Evolutionary conservation across 2,888 invertebrate genomes (phyloP).

Genomic region (Pseudococcus jackbeardsleyi): DNA sequence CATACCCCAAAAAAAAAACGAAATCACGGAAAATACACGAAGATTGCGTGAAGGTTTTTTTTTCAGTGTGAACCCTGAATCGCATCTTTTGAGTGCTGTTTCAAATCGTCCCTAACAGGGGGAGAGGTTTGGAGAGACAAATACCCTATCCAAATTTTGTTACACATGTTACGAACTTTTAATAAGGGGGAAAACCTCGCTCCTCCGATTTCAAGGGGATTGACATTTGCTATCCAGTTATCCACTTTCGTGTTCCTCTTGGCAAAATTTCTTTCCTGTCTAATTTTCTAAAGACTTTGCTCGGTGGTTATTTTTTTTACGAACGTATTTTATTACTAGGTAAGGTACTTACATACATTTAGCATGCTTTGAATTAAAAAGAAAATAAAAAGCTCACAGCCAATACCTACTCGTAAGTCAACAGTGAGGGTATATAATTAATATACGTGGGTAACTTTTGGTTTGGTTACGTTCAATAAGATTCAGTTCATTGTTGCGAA

Average conservation of each 20-base stretch:
- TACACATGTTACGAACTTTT: no score
- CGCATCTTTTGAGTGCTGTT: no score
- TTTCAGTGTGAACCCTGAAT: no score
- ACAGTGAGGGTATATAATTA: slow-evolving; percentile 8
- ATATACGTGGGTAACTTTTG: neutral
- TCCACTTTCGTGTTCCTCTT: slow-evolving; percentile 16
- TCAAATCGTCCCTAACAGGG: no score
- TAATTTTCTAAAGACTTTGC: neutral
- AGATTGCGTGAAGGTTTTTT: no score
- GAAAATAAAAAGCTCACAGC: slow-evolving; percentile 19
- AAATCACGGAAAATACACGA: no score
- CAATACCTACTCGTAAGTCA: neutral
- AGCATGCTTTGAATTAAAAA: neutral
- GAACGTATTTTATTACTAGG: neutral
- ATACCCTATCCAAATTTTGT: no score
- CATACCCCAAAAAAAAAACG: no score
- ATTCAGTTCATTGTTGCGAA: slow-evolving; percentile 6
- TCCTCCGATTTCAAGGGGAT: neutral
- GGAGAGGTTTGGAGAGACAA: no score
- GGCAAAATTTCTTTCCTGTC: neutral
- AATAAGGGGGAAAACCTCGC: no score
- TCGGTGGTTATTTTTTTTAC: neutral
- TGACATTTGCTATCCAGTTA: neutral
- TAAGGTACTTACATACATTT: no score
- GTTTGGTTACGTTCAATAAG: neutral